phyloP scores from a whole-genome alignment of 2,888 invertebrate species.

The Thereva unica region DNA sequence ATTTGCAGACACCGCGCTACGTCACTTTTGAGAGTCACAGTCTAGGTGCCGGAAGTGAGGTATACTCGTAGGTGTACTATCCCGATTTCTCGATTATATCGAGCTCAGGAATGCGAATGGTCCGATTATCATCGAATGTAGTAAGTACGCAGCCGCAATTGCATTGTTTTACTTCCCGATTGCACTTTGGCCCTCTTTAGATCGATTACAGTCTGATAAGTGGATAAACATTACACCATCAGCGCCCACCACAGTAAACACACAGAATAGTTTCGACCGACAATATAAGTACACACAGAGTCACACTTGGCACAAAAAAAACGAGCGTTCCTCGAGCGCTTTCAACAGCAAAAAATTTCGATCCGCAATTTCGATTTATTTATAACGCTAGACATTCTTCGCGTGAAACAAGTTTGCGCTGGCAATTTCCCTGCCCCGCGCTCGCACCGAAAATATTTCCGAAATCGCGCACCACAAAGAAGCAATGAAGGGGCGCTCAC shows the following conservation, averaged over 20 bases:
- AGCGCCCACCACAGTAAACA: too few relatives aligned
- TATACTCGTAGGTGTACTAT: conserved; percentile 13
- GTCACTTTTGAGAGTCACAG: conserved; percentile 10
- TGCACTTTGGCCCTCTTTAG: too few relatives aligned
- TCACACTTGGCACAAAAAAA: too few relatives aligned
- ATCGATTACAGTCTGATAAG: too few relatives aligned
- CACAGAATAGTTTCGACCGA: too few relatives aligned
- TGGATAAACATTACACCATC: too few relatives aligned
- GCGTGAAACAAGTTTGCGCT: conserved; percentile 28
- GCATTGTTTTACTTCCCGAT: too few relatives aligned
- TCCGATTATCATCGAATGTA: not conserved
- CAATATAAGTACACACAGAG: too few relatives aligned
- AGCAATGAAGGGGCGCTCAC: not conserved
- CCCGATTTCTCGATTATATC: not conserved
- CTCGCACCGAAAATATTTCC: conserved; percentile 9
- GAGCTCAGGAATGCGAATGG: conserved; percentile 2
- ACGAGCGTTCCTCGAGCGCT: too few relatives aligned
- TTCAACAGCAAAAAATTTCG: conserved; percentile 3
- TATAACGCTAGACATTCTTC: conserved; percentile 33
- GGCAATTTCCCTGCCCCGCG: conserved; percentile 1
- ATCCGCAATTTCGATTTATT: conserved; percentile 31
- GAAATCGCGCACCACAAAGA: conserved; percentile 16
- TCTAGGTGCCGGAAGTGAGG: conserved; percentile 27
- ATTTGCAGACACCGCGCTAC: conserved; percentile 25
- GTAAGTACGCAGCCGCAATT: too few relatives aligned